A percentile compares a stretch with the other conserved stretches of the same genome.
These are phyloP conservation scores for Tinea pellionella DNA, from an alignment of 2,888 invertebrate species.

Conservation along the genomic window DNA sequence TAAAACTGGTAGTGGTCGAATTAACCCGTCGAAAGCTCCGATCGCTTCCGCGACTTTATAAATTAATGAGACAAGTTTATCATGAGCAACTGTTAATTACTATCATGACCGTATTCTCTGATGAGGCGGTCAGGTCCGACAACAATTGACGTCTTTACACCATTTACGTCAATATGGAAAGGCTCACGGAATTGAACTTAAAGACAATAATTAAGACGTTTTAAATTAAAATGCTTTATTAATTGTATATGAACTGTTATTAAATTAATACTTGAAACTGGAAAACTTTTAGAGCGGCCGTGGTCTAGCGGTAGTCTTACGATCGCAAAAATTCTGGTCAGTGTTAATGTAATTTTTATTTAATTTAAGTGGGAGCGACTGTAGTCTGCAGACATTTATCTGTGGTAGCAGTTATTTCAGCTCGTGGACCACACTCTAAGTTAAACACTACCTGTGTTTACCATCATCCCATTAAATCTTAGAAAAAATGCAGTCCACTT, in stretches of 20 bases:
- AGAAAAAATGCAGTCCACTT: no score
- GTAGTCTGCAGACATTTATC: no score
- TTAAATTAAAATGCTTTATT: neutral
- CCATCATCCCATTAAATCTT: no score
- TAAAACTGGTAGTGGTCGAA: neutral
- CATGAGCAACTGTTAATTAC: neutral
- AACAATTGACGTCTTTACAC: neutral
- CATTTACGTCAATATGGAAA: neutral
- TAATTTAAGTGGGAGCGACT: no score
- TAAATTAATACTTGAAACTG: no score
- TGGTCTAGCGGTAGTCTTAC: no score
- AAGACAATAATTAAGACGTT: neutral
- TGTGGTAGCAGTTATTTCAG: no score
- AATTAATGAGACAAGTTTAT: neutral
- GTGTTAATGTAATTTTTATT: no score
- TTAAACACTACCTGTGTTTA: no score
- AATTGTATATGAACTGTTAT: neutral
- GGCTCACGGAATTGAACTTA: neutral
- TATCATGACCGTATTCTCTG: neutral
- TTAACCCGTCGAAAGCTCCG: neutral
- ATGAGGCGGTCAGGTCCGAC: neutral
- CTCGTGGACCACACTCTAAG: no score
- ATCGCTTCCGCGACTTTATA: neutral
- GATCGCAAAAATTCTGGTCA: no score
- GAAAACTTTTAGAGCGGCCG: no score